Base-by-base conservation (phyloP, 2,113 vertebrate species). In the Actenoides hombroni region DNA sequence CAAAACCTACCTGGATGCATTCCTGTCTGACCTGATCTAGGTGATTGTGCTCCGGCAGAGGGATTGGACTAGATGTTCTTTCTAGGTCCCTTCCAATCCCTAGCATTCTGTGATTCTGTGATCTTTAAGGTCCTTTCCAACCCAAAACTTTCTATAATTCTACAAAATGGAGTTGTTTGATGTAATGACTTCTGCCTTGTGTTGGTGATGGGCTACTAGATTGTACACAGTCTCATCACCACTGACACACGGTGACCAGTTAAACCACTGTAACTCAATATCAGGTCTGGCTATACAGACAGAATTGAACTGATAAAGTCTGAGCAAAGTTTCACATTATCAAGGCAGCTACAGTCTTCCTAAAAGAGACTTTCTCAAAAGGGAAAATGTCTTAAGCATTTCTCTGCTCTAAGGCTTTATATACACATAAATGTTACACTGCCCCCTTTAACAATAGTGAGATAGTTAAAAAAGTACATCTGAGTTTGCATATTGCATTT, bases 211-310 rank as follows among this genome's bases (percentile, higher is more conserved):
- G 68, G 68, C 83, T 92, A 69, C 73, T 77, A 54, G 68, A 69
- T 15, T 64, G 88, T 51, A 79, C 57, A 83, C 39, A 82, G 67
- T 85, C 77, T 91, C 0, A 0, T 88, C 69, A 86, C 63, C 73
- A 81, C 76, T 57, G 71, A 86, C 64, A 80, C 69, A 68, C 9
- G 5, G 44, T 77, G 83, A 78, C 70, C 61, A 80, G 74, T 88
- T 83, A 83, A 94, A 51, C 24, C 64, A 53, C 59, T 70, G 89
- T 63, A 96, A 95, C 83, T 94, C 73, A 80, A 78, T 92, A 96
- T 96, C 64, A 73, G 91, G 76, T 95, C 89, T 95, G 91, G 90
- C 86, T 88, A 93, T 80, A 9, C 69, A 67, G 71, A 65, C 35
- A 89, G 73, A 93, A 88, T 70, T 86, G 68, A 94, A 83, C 40